These are phyloP conservation scores for Isurus oxyrinchus DNA, from an alignment of 2,113 vertebrate genomes.

Conservation along the genomic window DNA sequence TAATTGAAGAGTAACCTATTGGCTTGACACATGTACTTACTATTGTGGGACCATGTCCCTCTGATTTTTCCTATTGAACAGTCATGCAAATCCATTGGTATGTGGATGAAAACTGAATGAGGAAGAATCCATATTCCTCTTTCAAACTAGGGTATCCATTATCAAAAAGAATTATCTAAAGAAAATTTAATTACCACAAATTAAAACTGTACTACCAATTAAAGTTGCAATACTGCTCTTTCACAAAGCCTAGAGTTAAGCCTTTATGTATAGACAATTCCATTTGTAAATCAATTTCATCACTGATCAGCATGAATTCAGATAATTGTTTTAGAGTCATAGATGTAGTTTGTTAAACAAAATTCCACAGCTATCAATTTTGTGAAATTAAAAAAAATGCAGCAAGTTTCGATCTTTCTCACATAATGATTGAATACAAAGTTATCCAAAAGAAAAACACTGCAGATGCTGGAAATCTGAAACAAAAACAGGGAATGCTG, in stretches of 20 bases:
- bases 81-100: not conserved
- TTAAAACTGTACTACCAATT: not conserved
- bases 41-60: too few relatives aligned
- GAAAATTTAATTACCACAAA: not conserved
- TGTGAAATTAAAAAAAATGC: not conserved
- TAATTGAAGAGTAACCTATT: not conserved
- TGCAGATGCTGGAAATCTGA: not conserved
- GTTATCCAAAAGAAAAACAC: not conserved
- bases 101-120: conserved; percentile 4
- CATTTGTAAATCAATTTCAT: not conserved
- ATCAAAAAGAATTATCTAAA: not conserved
- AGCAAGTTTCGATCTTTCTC: not conserved
- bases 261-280: not conserved
- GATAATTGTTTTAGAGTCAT: not conserved
- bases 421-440: not conserved
- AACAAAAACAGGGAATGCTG: not conserved
- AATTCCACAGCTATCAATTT: not conserved
- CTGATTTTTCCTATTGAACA: not conserved
- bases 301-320: not conserved
- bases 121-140: not conserved
- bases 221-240: not conserved
- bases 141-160: not conserved
- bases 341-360: not conserved
- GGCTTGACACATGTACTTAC: not conserved
- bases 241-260: not conserved